Conservation (phyloP, 2,797 vertebrate species). For the Betta splendens region DNA sequence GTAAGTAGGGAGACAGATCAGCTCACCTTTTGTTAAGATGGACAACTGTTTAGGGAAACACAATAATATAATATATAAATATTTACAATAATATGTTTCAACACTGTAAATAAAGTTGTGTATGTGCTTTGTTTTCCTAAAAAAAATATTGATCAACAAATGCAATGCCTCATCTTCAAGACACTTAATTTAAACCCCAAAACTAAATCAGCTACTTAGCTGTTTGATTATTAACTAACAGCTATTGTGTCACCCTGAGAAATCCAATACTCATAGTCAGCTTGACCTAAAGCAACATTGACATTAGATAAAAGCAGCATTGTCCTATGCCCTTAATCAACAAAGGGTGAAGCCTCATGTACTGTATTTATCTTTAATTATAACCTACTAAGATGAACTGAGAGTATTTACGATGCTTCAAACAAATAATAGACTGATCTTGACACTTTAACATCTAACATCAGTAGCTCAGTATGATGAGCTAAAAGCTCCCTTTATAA, state of each 20-base stretch:
- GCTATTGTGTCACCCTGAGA: neutral
- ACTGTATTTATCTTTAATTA: slow-evolving; percentile 25
- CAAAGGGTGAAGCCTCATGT: neutral
- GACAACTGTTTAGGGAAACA: neutral
- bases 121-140: neutral
- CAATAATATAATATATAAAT: too few species aligned
- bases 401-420: too few species aligned
- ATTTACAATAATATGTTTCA: too few species aligned
- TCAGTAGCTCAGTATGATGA: neutral
- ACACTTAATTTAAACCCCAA: neutral
- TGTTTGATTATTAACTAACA: slow-evolving; percentile 2
- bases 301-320: neutral
- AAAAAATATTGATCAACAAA: neutral
- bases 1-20: slow-evolving; percentile 1
- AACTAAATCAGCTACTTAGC: neutral
- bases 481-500: neutral
- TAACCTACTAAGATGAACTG: slow-evolving; percentile 5
- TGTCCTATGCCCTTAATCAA: neutral
- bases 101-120: neutral
- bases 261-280: slow-evolving; percentile 2
- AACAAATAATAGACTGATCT: neutral
- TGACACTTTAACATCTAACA: neutral
- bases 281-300: neutral
- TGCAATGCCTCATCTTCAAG: neutral
- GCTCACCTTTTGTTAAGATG: slow-evolving; percentile 1